phyloP scores from a whole-genome alignment of 1,140 invertebrate species.

The Parasteatoda tepidariorum region DNA sequence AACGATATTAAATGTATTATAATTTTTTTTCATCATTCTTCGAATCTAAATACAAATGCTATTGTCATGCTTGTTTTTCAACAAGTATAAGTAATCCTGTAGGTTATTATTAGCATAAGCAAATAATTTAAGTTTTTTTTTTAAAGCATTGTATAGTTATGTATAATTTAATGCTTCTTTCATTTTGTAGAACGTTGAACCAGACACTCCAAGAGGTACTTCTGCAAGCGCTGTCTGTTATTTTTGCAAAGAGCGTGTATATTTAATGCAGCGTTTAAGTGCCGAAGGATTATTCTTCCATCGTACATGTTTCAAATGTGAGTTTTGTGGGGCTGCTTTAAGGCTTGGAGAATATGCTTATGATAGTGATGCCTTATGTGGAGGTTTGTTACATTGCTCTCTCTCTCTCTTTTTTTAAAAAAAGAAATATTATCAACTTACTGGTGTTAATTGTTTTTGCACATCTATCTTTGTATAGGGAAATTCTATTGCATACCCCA shows the following conservation, averaged over 20 bases:
- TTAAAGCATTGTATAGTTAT: no score
- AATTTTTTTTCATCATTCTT: no score
- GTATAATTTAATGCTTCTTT: no score
- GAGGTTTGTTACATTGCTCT: conserved; percentile 60
- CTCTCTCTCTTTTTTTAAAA: not conserved
- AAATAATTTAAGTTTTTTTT: no score
- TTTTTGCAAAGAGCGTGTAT: conserved; percentile 88
- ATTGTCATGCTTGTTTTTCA: no score
- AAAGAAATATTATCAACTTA: not conserved
- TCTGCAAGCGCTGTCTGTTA: conserved; percentile 83
- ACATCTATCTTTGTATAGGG: conserved; percentile 54
- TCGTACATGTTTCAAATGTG: conserved; percentile 82
- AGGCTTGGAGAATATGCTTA: conserved; percentile 74
- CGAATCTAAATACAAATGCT: no score
- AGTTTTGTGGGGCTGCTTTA: conserved; percentile 79
- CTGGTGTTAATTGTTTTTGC: not conserved
- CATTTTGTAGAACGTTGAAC: conserved; percentile 67
- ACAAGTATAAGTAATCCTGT: no score
- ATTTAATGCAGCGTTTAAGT: conserved; percentile 86
- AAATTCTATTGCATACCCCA: conserved; percentile 63
- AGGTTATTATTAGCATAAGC: no score
- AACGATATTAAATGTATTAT: no score
- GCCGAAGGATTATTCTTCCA: conserved; percentile 90
- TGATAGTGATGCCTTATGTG: conserved; percentile 64
- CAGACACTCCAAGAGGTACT: conserved; percentile 73